phyloP scores from a whole-genome alignment of 2,888 invertebrate genomes.

The Spatulosminthurus flaviceps region DNA sequence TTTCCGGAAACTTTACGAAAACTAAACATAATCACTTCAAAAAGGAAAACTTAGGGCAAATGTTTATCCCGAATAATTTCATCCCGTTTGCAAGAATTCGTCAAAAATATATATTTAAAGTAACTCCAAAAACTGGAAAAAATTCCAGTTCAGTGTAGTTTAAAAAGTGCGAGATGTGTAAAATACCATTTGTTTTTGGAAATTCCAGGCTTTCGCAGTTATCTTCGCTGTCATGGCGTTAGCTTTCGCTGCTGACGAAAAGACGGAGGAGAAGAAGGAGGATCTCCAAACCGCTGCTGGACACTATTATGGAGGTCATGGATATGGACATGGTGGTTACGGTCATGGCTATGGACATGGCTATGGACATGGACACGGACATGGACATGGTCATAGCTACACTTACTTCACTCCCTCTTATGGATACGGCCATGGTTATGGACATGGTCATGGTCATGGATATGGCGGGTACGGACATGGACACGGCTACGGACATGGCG shows the following conservation, averaged over 20 bases:
- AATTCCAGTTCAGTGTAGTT: too few species aligned
- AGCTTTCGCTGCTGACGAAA: background rate
- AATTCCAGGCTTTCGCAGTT: background rate
- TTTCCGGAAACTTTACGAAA: too few species aligned
- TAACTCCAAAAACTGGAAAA: too few species aligned
- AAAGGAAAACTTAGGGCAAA: too few species aligned
- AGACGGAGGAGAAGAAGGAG: background rate
- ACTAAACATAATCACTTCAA: too few species aligned
- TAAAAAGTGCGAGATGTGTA: background rate
- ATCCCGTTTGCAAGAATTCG: too few species aligned
- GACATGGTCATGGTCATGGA: conserved; percentile 14
- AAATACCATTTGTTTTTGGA: background rate
- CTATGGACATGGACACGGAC: conserved; percentile 1
- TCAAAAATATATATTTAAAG: too few species aligned
- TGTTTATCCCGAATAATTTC: too few species aligned
- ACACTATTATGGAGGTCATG: background rate
- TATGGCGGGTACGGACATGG: conserved; percentile 11
- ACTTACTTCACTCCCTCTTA: background rate
- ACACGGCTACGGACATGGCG: background rate
- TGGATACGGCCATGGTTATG: background rate
- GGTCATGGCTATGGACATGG: background rate
- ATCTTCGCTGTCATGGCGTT: background rate
- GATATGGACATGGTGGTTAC: background rate
- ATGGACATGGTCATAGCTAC: background rate
- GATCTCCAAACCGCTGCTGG: background rate